phyloP scores from a whole-genome alignment of 1,140 invertebrate species.

The Drosophila nikananu region DNA sequence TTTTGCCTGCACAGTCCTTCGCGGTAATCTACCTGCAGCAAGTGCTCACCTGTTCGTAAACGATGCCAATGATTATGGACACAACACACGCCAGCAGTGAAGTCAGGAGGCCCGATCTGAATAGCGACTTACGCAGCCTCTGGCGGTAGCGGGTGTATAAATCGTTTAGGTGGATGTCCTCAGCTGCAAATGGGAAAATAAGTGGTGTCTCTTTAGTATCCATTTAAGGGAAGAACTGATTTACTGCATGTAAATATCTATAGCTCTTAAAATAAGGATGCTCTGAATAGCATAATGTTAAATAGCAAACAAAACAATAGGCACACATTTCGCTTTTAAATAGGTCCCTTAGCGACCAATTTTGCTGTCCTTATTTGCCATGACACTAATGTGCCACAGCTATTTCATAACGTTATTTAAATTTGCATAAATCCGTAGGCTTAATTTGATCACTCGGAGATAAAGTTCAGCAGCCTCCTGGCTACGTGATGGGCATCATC shows the following conservation, averaged over 20 bases:
- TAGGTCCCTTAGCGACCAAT: background rate
- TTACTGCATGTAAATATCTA: background rate
- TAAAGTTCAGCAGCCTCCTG: constrained; percentile 18
- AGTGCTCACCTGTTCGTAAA: constrained; percentile 73
- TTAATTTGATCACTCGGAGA: constrained; percentile 7
- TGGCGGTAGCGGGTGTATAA: constrained; percentile 85
- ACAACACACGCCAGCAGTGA: constrained; percentile 82
- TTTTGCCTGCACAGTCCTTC: background rate
- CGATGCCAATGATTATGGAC: constrained; percentile 79
- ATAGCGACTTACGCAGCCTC: constrained; percentile 83
- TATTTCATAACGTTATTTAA: background rate
- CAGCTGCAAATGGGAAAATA: constrained; percentile 58
- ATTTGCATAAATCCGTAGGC: constrained; percentile 15
- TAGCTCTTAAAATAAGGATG: background rate
- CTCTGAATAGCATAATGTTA: background rate
- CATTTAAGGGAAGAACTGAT: background rate
- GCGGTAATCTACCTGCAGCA: constrained; percentile 4
- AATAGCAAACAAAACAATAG: background rate
- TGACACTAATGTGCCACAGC: background rate
- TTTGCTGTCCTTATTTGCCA: background rate
- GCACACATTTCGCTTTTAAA: background rate
- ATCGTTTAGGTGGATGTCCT: constrained; percentile 84
- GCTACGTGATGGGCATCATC: constrained; percentile 18
- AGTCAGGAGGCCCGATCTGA: constrained; percentile 80
- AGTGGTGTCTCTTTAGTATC: constrained; percentile 3